Percentiles rank a stretch among this genome's conserved stretches.
Conservation (phyloP, 1,140 invertebrate genomes). For the Batillaria attramentaria region DNA sequence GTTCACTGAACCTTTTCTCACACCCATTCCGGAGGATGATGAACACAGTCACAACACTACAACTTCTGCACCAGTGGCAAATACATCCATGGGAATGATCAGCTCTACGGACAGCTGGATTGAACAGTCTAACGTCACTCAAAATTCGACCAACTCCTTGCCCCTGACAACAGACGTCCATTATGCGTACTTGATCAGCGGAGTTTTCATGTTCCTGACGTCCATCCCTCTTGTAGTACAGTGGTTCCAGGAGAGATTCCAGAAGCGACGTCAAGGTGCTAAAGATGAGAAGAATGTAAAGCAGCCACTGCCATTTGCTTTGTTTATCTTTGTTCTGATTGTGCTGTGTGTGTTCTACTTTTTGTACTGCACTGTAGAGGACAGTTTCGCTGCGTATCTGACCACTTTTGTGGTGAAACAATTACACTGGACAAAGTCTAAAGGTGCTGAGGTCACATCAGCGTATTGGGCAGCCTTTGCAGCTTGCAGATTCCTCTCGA, state of each 20-base stretch:
- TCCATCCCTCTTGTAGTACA: slow-evolving; percentile 21
- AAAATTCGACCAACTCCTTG: neutral
- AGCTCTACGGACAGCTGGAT: too few species aligned
- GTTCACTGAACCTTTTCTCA: slow-evolving; percentile 50
- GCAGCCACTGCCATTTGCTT: slow-evolving; percentile 22
- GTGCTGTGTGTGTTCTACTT: slow-evolving; percentile 35
- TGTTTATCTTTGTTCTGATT: slow-evolving; percentile 30
- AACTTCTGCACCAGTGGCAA: too few species aligned
- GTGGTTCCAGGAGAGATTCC: slow-evolving; percentile 16
- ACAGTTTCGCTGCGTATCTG: slow-evolving; percentile 48
- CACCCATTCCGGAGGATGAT: slow-evolving; percentile 28
- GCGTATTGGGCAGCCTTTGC: slow-evolving; percentile 43
- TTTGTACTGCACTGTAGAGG: slow-evolving; percentile 51
- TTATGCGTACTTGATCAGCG: slow-evolving; percentile 35
- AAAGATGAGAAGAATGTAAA: slow-evolving; percentile 14
- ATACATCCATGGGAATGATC: too few species aligned
- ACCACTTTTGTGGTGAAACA: slow-evolving; percentile 48
- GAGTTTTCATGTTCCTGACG: slow-evolving; percentile 19
- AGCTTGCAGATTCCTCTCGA: slow-evolving; percentile 39
- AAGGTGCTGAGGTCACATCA: slow-evolving; percentile 38
- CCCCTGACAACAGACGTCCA: slow-evolving; percentile 26
- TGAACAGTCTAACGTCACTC: neutral
- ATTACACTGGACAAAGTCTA: slow-evolving; percentile 43
- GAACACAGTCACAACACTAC: neutral
- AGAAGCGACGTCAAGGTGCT: slow-evolving; percentile 7